Conservation (phyloP, 1,140 invertebrate genomes). For the Eriosoma lanigerum region DNA sequence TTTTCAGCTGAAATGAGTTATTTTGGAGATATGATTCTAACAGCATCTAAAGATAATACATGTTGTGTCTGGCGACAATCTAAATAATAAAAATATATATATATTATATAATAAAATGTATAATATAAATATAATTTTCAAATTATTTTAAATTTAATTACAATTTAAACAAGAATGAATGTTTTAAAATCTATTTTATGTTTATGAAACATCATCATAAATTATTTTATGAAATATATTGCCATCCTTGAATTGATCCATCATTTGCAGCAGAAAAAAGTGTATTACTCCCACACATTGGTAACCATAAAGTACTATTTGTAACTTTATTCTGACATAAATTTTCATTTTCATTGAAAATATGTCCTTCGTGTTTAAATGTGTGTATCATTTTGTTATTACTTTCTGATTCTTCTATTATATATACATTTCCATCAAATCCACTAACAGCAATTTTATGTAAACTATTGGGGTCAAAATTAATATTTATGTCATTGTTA, state of each 20-base stretch:
- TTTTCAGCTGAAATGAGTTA: constrained; percentile 80
- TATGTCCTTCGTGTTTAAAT: constrained; percentile 52
- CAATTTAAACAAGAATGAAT: too few relatives aligned
- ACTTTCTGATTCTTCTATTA: constrained; percentile 1
- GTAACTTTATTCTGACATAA: constrained; percentile 31
- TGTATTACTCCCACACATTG: constrained; percentile 32
- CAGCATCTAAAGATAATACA: constrained; percentile 74
- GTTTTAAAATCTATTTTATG: too few relatives aligned
- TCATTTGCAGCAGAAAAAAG: constrained; percentile 34
- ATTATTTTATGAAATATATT: constrained; percentile 39
- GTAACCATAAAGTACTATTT: constrained; percentile 41
- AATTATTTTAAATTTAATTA: too few relatives aligned
- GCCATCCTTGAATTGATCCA: constrained; percentile 52
- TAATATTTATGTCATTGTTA: constrained; percentile 7
- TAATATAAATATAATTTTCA: constrained; percentile 7
- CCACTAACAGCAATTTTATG: constrained; percentile 23
- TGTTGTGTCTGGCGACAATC: constrained; percentile 66
- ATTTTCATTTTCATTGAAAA: constrained; percentile 24
- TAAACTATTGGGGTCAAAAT: constrained; percentile 5
- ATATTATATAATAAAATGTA: neutral
- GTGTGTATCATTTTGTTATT: neutral
- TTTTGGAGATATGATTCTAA: constrained; percentile 73
- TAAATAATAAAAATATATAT: too few relatives aligned
- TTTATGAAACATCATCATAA: too few relatives aligned
- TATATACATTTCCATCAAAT: constrained; percentile 51